A percentile compares a stretch with the other conserved stretches of the same genome.
Conservation (phyloP, 2,113 vertebrate species). For the Tympanuchus pallidicinctus region DNA sequence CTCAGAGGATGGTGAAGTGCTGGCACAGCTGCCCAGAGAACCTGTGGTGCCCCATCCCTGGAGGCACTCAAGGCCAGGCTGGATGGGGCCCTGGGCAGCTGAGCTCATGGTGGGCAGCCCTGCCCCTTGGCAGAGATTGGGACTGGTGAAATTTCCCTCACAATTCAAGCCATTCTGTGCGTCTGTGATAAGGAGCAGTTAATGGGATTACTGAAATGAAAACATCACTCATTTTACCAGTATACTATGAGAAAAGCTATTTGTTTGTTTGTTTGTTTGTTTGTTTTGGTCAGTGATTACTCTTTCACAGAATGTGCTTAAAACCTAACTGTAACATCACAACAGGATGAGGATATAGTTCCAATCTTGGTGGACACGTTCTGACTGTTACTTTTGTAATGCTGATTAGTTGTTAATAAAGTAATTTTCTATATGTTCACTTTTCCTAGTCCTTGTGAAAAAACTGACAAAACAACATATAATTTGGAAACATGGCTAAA, state of each 20-base stretch:
- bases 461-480: neutral
- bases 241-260: neutral
- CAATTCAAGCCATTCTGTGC: too few relatives aligned
- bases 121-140: too few relatives aligned
- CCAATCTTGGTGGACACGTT: neutral
- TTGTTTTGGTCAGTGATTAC: neutral
- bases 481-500: neutral
- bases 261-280: neutral
- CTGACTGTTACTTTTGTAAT: neutral
- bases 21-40: too few relatives aligned
- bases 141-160: too few relatives aligned
- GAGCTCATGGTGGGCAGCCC: too few relatives aligned
- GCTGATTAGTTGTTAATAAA: neutral
- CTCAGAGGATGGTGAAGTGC: too few relatives aligned
- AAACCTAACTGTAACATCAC: neutral
- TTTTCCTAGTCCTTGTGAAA: neutral
- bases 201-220: neutral
- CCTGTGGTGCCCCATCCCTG: too few relatives aligned
- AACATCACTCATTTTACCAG: neutral
- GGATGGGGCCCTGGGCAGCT: too few relatives aligned
- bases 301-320: neutral
- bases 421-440: neutral
- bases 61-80: too few relatives aligned
- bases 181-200: neutral
- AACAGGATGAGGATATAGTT: neutral